phyloP scores from a whole-genome alignment of 2,113 vertebrate species.

The Paraplagusia blochii region DNA sequence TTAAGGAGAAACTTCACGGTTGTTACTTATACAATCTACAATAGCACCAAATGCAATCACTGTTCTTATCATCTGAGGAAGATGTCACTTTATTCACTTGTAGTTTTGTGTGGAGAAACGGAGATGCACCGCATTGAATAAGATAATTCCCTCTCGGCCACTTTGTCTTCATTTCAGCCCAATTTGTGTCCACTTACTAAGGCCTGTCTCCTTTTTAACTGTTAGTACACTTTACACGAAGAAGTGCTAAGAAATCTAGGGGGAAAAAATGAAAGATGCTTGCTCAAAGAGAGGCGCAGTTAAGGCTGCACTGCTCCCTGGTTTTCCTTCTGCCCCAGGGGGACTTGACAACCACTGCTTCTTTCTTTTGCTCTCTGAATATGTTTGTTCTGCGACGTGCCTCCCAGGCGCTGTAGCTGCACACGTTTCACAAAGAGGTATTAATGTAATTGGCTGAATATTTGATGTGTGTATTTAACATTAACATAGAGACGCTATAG shows the following conservation, averaged over 20 bases:
- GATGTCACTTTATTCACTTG: conserved; percentile 59
- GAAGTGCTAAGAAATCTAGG: conserved; percentile 23
- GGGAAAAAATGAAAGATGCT: conserved; percentile 8
- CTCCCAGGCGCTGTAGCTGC: conserved; percentile 51
- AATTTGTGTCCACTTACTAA: conserved; percentile 61
- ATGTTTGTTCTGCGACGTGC: conserved; percentile 62
- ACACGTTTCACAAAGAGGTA: conserved; percentile 58
- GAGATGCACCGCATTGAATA: conserved; percentile 53
- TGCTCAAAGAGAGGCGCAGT: conserved; percentile 40
- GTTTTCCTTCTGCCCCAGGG: conserved; percentile 35
- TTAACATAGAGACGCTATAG: conserved; percentile 58
- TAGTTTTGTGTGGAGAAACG: conserved; percentile 42
- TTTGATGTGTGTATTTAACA: conserved; percentile 71
- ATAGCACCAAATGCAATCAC: conserved; percentile 73
- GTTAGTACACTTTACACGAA: conserved; percentile 31
- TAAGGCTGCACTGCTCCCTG: conserved; percentile 34
- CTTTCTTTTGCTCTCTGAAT: conserved; percentile 63
- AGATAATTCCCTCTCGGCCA: conserved; percentile 59
- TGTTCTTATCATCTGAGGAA: conserved; percentile 70
- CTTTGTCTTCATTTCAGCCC: conserved; percentile 55
- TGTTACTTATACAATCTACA: conserved; percentile 80
- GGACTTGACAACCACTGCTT: conserved; percentile 57
- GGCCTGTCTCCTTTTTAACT: conserved; percentile 10
- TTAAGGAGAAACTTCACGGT: conserved; percentile 77
- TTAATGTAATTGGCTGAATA: conserved; percentile 71